Evolutionary conservation across 2,113 vertebrate species (phyloP).

Genomic region (Amia ocellicauda): DNA sequence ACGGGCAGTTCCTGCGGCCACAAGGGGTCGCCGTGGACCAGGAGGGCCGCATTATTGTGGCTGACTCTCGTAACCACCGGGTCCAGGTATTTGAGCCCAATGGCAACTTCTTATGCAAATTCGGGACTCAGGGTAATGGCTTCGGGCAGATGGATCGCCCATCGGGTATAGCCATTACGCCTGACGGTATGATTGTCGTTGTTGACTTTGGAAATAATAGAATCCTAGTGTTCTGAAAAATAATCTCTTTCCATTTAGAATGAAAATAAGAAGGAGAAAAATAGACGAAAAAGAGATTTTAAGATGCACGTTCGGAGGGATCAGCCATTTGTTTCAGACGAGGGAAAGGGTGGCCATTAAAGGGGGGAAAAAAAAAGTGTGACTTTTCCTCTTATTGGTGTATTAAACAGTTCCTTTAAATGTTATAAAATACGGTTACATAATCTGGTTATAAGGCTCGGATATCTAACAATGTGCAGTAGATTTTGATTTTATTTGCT

Average conservation of each 20-base stretch:
- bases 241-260: constrained; percentile 28
- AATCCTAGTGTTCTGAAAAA: constrained; percentile 84
- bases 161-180: constrained; percentile 90
- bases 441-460: too few species aligned
- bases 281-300: constrained; percentile 26
- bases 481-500: too few species aligned
- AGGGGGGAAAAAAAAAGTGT: background rate
- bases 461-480: too few species aligned
- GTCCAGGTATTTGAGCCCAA: constrained; percentile 97
- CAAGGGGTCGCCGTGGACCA: constrained; percentile 95
- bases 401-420: background rate
- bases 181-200: constrained; percentile 93
- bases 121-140: constrained; percentile 90
- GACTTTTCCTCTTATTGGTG: background rate
- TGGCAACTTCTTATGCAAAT: constrained; percentile 98
- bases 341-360: constrained; percentile 17
- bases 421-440: too few species aligned
- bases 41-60: constrained; percentile 95
- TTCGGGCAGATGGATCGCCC: constrained; percentile 99
- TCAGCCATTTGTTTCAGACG: constrained; percentile 10
- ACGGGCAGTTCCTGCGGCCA: constrained; percentile 91
- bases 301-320: constrained; percentile 33
- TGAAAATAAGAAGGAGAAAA: constrained; percentile 6
- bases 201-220: constrained; percentile 99
- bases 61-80: constrained; percentile 94